These are phyloP conservation scores for Carlito syrichta DNA, from an alignment of 2,113 vertebrate species.

Conservation along the genomic window DNA sequence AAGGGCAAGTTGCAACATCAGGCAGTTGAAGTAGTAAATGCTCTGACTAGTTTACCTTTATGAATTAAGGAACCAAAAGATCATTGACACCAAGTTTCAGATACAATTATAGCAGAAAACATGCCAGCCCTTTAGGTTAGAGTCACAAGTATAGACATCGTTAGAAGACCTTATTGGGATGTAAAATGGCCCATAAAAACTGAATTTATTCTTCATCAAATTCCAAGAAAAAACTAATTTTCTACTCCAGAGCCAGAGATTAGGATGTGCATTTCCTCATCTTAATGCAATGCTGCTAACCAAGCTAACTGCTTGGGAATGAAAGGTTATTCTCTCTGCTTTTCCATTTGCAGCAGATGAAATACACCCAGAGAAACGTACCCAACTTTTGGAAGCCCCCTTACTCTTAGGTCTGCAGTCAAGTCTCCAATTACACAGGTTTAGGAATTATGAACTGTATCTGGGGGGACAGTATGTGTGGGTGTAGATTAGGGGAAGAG, in stretches of 20 bases:
- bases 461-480: neutral
- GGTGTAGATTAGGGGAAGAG: neutral
- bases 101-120: conserved; percentile 17
- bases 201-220: neutral
- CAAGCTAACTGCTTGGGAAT: conserved; percentile 1
- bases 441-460: neutral
- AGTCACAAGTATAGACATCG: neutral
- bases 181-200: neutral
- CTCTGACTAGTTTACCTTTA: neutral
- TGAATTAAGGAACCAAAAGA: neutral
- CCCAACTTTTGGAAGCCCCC: neutral
- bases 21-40: neutral
- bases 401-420: neutral
- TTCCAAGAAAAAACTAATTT: conserved; percentile 17
- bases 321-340: neutral
- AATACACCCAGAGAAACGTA: neutral
- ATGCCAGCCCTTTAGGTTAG: neutral
- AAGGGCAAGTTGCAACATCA: neutral
- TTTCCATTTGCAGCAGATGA: neutral
- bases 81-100: neutral
- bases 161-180: neutral
- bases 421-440: neutral
- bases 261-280: neutral
- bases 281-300: neutral
- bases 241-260: neutral